Base-by-base conservation (phyloP, 2,888 invertebrate genomes). In the Drosophila mimica region DNA sequence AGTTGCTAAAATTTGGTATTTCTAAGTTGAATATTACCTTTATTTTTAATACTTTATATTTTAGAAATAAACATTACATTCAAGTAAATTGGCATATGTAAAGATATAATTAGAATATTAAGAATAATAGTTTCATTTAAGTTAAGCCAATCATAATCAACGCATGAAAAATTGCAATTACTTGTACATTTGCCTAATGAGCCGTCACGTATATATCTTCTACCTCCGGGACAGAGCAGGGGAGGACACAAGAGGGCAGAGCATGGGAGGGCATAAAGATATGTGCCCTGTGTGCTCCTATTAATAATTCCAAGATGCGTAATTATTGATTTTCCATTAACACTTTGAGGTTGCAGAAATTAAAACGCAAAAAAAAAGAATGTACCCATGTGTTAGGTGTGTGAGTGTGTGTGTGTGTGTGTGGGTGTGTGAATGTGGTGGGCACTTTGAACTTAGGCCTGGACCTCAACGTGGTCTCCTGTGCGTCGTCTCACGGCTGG, bases 271-370 rank as follows among this genome's bases (percentile, higher is more conserved):
- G 13, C 61, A 38, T 57, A 57, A 69, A 38, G 62, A 62, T 69
- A n/a, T 49, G 49, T 13, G 53, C 11, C 58, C 36, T 56, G 53
- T 82, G 61, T 30, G 60, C 64, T 62, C 76, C 82, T 87, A 87
- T 87, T 87, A 87, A 88, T 88, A 88, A 83, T 91, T 90, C 76
- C 86, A 91, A 91, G 91, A 90, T 91, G 91, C 91, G 90, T 91
- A 90, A 91, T 90, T 91, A 91, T 91, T 89, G 91, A 91, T 91
- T 88, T 90, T 90, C 62, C 86, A 88, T 91, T 90, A 90, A 88
- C 79, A 81, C 80, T 82, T 86, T 83, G 63, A 76, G 81, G 53
- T 46, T 49, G 81, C 78, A 62, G 71, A 78, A 73, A 74, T 54
- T 49, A 51, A 59, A 62, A 61, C 49, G 61, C 54, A 65, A 46